These are phyloP conservation scores for Malthinus flaveolus DNA, from an alignment of 2,888 invertebrate species.

Conservation along the genomic window DNA sequence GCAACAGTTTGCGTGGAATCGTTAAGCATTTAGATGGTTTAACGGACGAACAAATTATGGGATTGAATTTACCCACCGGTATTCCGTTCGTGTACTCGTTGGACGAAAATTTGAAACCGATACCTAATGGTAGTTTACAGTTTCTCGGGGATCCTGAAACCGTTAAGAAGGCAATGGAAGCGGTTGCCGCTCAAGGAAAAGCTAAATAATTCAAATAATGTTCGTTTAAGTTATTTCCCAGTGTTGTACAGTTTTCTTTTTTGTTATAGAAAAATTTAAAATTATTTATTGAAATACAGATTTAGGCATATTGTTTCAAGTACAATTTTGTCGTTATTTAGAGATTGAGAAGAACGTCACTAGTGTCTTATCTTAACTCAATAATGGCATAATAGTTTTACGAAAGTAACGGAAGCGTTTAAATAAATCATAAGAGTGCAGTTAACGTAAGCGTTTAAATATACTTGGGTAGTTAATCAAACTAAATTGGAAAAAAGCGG, in stretches of 20 bases:
- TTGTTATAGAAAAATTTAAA: not conserved
- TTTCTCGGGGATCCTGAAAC: slow-evolving; percentile 81
- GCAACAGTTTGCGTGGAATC: slow-evolving; percentile 85
- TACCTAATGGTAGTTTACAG: slow-evolving; percentile 66
- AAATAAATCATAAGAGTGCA: no score
- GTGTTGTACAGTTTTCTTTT: not conserved
- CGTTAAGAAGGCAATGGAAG: slow-evolving; percentile 74
- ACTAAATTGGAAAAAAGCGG: no score
- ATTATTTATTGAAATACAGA: not conserved
- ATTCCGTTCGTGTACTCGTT: slow-evolving; percentile 80
- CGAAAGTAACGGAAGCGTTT: no score
- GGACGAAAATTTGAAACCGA: slow-evolving; percentile 69
- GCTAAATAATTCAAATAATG: slow-evolving; percentile 59
- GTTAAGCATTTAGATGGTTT: slow-evolving; percentile 84
- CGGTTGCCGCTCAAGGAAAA: slow-evolving; percentile 79
- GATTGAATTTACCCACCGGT: slow-evolving; percentile 76
- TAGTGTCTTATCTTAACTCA: no score
- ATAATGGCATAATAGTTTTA: no score
- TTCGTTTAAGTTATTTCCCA: not conserved
- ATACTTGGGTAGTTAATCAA: no score
- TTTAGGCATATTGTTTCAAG: not conserved
- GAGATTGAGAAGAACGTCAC: no score
- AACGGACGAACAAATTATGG: slow-evolving; percentile 73
- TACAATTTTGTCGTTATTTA: not conserved
- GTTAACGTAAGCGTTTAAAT: no score